Conservation (phyloP, 2,888 invertebrate species). For the Barypeithes pellucidus region DNA sequence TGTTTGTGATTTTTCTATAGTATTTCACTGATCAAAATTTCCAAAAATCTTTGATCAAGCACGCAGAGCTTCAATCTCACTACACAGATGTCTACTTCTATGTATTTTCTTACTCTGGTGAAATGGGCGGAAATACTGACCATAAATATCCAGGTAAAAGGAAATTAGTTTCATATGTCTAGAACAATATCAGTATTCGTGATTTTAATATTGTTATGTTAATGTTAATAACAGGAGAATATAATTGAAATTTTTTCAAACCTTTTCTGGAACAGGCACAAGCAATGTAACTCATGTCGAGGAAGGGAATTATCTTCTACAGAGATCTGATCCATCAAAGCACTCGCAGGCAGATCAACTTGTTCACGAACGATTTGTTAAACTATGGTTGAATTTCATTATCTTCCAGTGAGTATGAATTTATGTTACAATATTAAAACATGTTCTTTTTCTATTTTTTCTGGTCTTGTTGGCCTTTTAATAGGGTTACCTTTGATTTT, state of each 20-base stretch:
- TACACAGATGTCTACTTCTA: constrained; percentile 58
- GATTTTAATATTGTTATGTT: too few relatives aligned
- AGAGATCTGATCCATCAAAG: constrained; percentile 31
- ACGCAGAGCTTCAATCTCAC: constrained; percentile 56
- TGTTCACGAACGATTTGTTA: constrained; percentile 51
- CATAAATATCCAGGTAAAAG: constrained; percentile 45
- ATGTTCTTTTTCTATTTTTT: too few relatives aligned
- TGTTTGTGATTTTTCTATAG: constrained; percentile 55
- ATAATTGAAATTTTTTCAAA: too few relatives aligned
- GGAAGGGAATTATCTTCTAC: constrained; percentile 57
- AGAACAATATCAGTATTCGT: too few relatives aligned
- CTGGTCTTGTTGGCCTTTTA: too few relatives aligned
- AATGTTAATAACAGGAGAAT: too few relatives aligned
- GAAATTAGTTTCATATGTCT: background rate
- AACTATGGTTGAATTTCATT: constrained; percentile 54
- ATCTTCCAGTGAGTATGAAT: constrained; percentile 44
- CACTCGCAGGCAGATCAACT: constrained; percentile 49
- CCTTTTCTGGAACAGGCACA: too few relatives aligned
- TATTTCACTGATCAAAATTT: constrained; percentile 56
- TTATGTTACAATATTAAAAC: background rate
- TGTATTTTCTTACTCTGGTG: constrained; percentile 58
- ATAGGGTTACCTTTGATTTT: too few relatives aligned
- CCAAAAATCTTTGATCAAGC: constrained; percentile 54
- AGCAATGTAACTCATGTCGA: constrained; percentile 58
- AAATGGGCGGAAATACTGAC: constrained; percentile 52